Percentiles rank a stretch among this genome's conserved stretches.
Evolutionary conservation across 1,140 invertebrate genomes (phyloP).

Genomic region (Zaprionus tsacasi): DNA sequence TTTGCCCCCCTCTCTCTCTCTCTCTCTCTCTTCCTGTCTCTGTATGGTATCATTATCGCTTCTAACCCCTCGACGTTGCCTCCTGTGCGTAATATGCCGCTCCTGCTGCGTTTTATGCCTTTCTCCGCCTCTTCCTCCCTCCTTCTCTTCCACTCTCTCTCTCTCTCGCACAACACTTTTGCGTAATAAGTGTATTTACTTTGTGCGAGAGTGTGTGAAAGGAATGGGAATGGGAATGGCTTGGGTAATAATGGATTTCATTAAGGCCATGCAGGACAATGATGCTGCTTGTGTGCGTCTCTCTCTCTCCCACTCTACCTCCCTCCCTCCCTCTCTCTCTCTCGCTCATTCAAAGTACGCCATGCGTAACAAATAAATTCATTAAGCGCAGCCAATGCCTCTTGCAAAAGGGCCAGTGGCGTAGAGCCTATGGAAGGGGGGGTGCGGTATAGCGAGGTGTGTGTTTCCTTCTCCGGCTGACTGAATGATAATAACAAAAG

Average conservation of each 20-base stretch:
- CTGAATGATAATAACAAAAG: conserved; percentile 81
- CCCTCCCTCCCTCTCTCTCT: too few relatives aligned
- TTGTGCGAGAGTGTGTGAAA: conserved; percentile 53
- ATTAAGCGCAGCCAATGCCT: conserved; percentile 87
- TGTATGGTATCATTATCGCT: conserved; percentile 24
- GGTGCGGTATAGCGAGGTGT: background rate
- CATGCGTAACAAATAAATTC: conserved; percentile 85
- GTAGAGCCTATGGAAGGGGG: background rate
- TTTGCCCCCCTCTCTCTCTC: background rate
- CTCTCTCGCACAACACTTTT: conserved; percentile 65
- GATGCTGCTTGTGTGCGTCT: conserved; percentile 14
- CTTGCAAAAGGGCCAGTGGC: conserved; percentile 36
- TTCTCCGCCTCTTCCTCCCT: conserved; percentile 7
- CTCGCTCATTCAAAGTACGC: conserved; percentile 77
- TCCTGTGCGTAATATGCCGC: conserved; percentile 63
- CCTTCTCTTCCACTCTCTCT: background rate
- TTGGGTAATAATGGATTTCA: conserved; percentile 82
- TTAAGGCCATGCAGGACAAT: conserved; percentile 77
- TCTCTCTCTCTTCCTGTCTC: too few relatives aligned
- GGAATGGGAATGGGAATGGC: conserved; percentile 57
- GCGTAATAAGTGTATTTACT: conserved; percentile 81
- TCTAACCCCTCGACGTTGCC: conserved; percentile 18
- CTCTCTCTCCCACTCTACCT: too few relatives aligned
- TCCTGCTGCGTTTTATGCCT: conserved; percentile 79
- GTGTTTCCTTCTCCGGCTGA: conserved; percentile 26